phyloP scores from a whole-genome alignment of 2,797 vertebrate species.

The Sebastes vulpes region DNA sequence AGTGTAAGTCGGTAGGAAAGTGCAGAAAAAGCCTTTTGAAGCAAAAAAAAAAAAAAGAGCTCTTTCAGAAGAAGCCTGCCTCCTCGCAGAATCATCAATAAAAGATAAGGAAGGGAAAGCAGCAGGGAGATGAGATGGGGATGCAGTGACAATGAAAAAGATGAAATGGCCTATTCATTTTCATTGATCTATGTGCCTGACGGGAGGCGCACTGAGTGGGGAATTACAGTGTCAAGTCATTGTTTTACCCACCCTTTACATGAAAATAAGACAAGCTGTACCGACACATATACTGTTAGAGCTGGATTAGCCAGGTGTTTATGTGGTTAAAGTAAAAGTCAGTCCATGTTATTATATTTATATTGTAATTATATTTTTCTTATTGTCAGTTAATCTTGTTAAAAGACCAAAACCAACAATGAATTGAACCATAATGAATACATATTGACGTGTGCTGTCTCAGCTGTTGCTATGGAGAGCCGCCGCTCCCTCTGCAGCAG shows the following conservation, averaged over 20 bases:
- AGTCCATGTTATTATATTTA: not conserved
- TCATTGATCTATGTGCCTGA: slow-evolving; percentile 32
- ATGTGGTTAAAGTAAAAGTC: not conserved
- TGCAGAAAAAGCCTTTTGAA: slow-evolving; percentile 19
- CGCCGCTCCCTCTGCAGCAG: too few relatives aligned
- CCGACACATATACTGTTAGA: not conserved
- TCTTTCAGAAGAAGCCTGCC: slow-evolving; percentile 1
- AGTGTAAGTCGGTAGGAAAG: not conserved
- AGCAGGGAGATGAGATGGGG: slow-evolving; percentile 19
- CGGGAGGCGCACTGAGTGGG: not conserved
- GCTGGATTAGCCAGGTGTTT: not conserved
- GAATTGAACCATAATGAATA: too few relatives aligned
- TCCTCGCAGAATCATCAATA: slow-evolving; percentile 64
- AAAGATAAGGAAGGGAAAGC: slow-evolving; percentile 61
- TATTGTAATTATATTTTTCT: too few relatives aligned
- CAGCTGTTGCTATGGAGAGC: too few relatives aligned
- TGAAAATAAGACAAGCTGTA: not conserved
- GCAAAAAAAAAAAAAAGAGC: not conserved
- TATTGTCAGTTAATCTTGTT: not conserved
- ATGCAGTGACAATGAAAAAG: slow-evolving; percentile 48
- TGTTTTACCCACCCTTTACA: not conserved
- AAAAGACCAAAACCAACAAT: not conserved
- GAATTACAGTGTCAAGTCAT: not conserved
- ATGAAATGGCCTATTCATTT: slow-evolving; percentile 53
- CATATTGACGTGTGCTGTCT: too few relatives aligned